Base-by-base conservation (phyloP, 92 coral and sea anemone genomes). In the Epizoanthus stellaris region DNA sequence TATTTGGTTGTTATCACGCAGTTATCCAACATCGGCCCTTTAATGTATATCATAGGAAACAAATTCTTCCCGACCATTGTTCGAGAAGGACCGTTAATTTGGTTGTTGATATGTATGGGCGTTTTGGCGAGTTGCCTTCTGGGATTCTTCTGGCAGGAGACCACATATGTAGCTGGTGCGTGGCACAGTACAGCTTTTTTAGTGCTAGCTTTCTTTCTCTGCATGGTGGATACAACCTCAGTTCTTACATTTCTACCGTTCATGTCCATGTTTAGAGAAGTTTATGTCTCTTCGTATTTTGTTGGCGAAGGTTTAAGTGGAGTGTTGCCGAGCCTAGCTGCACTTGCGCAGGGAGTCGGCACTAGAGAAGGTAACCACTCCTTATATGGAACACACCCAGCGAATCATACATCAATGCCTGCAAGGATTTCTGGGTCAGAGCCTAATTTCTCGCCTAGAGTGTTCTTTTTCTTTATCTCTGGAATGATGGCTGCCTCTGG, bases 261-360 rank as follows among this genome's bases (percentile, higher is more conserved):
- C 88, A 91, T 95, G 98, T 94, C 98, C 1, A 84, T 68, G 16
- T 89, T 89, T 74, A 89, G 86, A 53, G 76, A 47, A 21, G 91
- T 91, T 4, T 95, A 95, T 83, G 75, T 95, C 87, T 89, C 95
- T 61, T 94, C 98, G 0, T 90, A 90, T 65, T 95, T 95, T 75
- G 91, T 85, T 2, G 98, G 98, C 7, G 94, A 91, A 71, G 98
- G 98, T 14, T 61, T 95, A 17, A 91, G 98, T 73, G 98, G 95
- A 15, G 90, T 95, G 4, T 54, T 92, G 17, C 98, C 98, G 5
- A 94, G 98, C 73, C 75, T 95, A 72, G 91, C 94, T 15, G 98
- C 98, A 23, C 60, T 95, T 21, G 92, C 77, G 11, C 98, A 95
- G 86, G 98, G 95, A 15, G 95, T 95, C 6, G 93, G 89, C 12